Conservation (phyloP, 2,888 invertebrate genomes). For the Pristionchus fissidentatus region DNA sequence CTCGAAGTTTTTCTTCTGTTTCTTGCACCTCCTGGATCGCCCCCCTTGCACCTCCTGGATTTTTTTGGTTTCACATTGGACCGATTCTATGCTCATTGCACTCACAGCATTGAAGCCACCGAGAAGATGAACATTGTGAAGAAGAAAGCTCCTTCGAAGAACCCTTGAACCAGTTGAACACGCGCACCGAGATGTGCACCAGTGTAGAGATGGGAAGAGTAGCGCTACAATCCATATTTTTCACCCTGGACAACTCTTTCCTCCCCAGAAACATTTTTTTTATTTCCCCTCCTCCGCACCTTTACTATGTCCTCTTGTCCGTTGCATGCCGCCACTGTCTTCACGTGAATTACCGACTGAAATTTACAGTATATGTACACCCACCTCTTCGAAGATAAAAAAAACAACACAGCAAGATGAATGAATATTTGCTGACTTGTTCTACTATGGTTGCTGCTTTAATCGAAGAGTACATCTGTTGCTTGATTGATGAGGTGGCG, state of each 20-base stretch:
- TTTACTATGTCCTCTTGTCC: conserved; percentile 41
- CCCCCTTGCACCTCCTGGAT: too few species aligned
- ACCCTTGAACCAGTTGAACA: background rate
- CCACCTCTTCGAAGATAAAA: too few species aligned
- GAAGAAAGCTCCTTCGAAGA: conserved; percentile 41
- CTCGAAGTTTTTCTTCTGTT: background rate
- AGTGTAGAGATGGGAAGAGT: background rate
- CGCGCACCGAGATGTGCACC: background rate
- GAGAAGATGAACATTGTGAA: background rate
- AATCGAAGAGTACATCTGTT: background rate
- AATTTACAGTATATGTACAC: too few species aligned
- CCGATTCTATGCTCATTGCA: too few species aligned
- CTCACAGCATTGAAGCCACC: background rate
- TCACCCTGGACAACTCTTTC: too few species aligned
- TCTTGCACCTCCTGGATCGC: too few species aligned
- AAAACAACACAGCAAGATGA: too few species aligned
- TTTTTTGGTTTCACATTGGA: too few species aligned
- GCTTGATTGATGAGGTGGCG: background rate
- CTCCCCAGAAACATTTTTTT: too few species aligned
- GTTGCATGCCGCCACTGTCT: conserved; percentile 14
- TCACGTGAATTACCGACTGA: conserved; percentile 25
- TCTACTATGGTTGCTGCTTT: conserved; percentile 9
- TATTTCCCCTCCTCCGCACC: background rate
- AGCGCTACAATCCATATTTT: background rate
- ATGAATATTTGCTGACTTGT: too few species aligned